Evolutionary conservation across 1,140 invertebrate genomes (phyloP), one percentile per base, ranked within the genome.

Genomic region (Popillia japonica): DNA sequence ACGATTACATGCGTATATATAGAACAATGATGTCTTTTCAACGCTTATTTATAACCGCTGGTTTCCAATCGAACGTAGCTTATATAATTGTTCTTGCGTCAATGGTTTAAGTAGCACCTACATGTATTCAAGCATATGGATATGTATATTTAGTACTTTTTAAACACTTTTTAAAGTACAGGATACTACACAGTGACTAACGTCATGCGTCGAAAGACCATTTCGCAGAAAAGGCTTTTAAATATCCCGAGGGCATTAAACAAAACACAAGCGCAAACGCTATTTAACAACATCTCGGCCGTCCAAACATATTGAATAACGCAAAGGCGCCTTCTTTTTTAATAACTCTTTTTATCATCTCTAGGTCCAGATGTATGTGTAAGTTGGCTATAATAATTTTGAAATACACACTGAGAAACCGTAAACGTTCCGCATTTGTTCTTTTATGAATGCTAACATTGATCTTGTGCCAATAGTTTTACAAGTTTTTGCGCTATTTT

Each of bases 221-320:
- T 48, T 48, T 48, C 44, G 44, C 44, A n/a, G 44, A 48, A 48
- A 48, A 48, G 44, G 44, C 44, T 48, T 48, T 48, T 48, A 48
- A 48, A 48, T 11, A 14, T 48, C 17, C 17, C 17, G 17, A n/a
- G 11, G 44, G 44, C 44, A 10, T 48, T 48, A 48, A 48, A 48
- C 44, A 14, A 48, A 48, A 48, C 44, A 48, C 44, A 10, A 8
- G 44, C 17, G 17, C 11, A 10, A 48, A 3, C 44, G 44, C 17
- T n/a, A 48, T 48, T 48, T 48, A 48, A n/a, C 44, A 4, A 10
- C 17, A 14, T 11, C 6, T 4, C 44, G 8, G 0, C 11, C 11
- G 17, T n/a, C 11, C 44, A 48, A 48, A 48, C 44, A 48, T 48
- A 48, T 48, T 48, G 44, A n/a, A 48, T 48, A 48, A 48, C 44